Evolutionary conservation across 2,888 invertebrate genomes (phyloP).

Genomic region (Diaperis boleti): DNA sequence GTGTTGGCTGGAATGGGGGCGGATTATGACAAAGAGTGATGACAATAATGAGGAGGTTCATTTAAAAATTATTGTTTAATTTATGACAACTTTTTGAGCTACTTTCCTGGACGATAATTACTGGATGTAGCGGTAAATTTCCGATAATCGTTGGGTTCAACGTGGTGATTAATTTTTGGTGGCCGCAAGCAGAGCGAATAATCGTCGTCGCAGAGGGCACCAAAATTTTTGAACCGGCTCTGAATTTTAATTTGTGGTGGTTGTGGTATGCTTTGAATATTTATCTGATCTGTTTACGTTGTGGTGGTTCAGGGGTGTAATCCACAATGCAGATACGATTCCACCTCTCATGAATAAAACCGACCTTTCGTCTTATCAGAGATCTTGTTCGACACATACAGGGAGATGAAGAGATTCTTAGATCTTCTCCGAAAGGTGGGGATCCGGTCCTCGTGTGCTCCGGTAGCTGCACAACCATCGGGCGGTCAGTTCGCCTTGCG

Average conservation of each 20-base stretch:
- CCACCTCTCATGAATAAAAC: slow-evolving; percentile 11
- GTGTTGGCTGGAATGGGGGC: neutral
- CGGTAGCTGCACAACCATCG: slow-evolving; percentile 9
- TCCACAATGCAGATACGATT: too few species aligned
- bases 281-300: too few species aligned
- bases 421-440: slow-evolving; percentile 32
- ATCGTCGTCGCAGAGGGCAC: neutral
- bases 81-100: neutral
- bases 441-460: slow-evolving; percentile 23
- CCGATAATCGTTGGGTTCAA: neutral
- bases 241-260: too few species aligned
- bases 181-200: neutral
- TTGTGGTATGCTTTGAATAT: too few species aligned
- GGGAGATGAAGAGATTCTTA: slow-evolving; percentile 28
- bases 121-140: neutral
- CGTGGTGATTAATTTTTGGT: neutral
- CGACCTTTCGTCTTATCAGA: slow-evolving; percentile 12
- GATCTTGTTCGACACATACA: slow-evolving; percentile 20
- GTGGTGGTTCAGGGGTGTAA: too few species aligned
- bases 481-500: slow-evolving; percentile 23
- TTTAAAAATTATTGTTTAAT: too few species aligned
- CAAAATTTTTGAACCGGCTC: neutral
- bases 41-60: neutral
- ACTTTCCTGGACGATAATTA: too few species aligned
- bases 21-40: neutral